A percentile compares a stretch with the other conserved stretches of the same genome.
phyloP scores from a whole-genome alignment of 2,797 vertebrate genomes.

The Chloroceryle amazona region DNA sequence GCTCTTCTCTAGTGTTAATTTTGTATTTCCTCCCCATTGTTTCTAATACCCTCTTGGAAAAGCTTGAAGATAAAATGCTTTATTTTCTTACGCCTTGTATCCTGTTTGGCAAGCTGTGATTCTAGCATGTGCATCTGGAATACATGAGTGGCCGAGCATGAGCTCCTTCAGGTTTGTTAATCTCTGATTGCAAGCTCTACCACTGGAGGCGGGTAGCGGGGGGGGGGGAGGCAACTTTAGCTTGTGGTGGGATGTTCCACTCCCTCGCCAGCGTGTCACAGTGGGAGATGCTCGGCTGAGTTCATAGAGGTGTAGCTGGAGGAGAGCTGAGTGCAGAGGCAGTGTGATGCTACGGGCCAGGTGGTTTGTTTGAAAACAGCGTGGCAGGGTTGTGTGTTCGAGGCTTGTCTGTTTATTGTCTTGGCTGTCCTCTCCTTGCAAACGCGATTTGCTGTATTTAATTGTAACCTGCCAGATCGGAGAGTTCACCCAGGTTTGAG shows the following conservation, averaged over 20 bases:
- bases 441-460: rapidly evolving
- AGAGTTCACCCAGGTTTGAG: background rate
- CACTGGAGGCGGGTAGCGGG: rapidly evolving
- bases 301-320: background rate
- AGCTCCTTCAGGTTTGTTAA: constrained; percentile 22
- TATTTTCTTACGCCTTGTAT: constrained; percentile 35
- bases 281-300: background rate
- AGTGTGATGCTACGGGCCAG: background rate
- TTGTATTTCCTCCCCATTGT: constrained; percentile 72
- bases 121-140: constrained; percentile 53
- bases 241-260: rapidly evolving
- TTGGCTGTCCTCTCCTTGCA: background rate
- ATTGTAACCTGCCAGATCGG: background rate
- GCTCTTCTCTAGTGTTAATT: constrained; percentile 71
- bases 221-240: background rate
- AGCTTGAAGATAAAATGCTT: constrained; percentile 60
- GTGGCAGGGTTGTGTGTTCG: rapidly evolving
- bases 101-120: constrained; percentile 49
- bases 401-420: background rate
- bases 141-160: constrained; percentile 50
- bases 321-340: background rate
- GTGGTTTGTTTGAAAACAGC: background rate
- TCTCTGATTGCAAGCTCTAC: constrained; percentile 56
- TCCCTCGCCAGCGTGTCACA: rapidly evolving
- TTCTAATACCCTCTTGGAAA: constrained; percentile 63